phyloP scores from a whole-genome alignment of 2,113 vertebrate species.

The Cyanocitta stelleri region DNA sequence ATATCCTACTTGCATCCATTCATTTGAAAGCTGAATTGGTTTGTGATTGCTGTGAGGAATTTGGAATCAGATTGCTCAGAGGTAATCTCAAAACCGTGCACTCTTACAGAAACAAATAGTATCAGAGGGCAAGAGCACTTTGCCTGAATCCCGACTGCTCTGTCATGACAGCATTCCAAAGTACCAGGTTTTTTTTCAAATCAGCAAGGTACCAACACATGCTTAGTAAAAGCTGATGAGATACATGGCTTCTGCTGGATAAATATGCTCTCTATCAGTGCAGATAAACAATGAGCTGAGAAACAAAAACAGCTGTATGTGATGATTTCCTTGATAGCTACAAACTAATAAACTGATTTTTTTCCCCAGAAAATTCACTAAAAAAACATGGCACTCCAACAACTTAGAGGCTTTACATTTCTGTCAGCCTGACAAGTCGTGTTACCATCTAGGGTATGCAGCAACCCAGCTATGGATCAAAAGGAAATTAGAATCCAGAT shows the following conservation, averaged over 20 bases:
- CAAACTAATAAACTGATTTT: background rate
- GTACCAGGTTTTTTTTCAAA: background rate
- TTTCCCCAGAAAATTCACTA: background rate
- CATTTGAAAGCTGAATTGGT: background rate
- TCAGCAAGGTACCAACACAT: background rate
- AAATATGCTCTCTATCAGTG: background rate
- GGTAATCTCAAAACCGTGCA: background rate
- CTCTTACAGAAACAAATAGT: background rate
- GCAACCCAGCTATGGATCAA: background rate
- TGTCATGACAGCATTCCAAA: background rate
- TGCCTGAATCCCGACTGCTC: background rate
- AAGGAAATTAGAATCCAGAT: background rate
- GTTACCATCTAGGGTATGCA: background rate
- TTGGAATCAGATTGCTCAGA: background rate
- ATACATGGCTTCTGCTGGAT: background rate
- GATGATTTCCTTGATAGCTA: background rate
- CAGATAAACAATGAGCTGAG: background rate
- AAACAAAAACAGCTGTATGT: background rate
- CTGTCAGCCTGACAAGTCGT: background rate
- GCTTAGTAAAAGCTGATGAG: background rate
- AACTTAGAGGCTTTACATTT: background rate
- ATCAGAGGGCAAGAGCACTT: background rate
- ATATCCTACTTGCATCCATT: background rate
- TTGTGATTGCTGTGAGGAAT: background rate
- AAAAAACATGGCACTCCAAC: background rate